A percentile compares a stretch with the other conserved stretches of the same genome.
phyloP scores from a whole-genome alignment of 2,113 vertebrate species.

The Orthonyx spaldingii region DNA sequence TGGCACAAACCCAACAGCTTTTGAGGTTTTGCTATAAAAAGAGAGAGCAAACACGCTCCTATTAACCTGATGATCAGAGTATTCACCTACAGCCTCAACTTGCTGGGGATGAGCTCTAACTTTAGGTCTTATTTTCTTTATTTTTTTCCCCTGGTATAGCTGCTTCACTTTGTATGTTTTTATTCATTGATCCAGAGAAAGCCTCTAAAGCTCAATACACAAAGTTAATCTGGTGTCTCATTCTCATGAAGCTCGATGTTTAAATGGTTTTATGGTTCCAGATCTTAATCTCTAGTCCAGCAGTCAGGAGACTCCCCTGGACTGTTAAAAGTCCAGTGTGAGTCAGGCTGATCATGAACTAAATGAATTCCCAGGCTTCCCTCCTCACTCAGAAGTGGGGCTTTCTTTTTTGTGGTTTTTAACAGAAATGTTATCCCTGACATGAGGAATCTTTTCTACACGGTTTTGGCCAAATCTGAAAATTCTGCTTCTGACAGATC shows the following conservation, averaged over 20 bases:
- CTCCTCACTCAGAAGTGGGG: background rate
- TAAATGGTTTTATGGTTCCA: background rate
- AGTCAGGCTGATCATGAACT: background rate
- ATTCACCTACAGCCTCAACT: background rate
- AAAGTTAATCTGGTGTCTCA: background rate
- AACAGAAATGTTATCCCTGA: conserved; percentile 29
- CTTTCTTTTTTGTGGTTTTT: conserved; percentile 40
- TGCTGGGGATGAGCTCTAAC: background rate
- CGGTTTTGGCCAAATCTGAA: background rate
- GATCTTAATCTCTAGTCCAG: background rate
- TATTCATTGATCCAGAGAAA: background rate
- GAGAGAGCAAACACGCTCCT: background rate
- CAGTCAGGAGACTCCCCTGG: background rate
- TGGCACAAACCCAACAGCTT: background rate
- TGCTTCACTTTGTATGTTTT: background rate
- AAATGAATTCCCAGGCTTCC: conserved; percentile 38
- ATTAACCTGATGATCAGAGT: background rate
- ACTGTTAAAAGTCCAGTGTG: background rate
- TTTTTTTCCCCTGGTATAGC: background rate
- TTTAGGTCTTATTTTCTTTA: background rate
- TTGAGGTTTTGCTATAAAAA: conserved; percentile 4
- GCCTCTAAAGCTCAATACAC: background rate
- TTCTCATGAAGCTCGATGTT: background rate
- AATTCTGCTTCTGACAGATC: conserved; percentile 9
- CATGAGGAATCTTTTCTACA: background rate